Evolutionary conservation across 2,113 vertebrate species (phyloP), one percentile per base, ranked within the genome.

Genomic region (Neolamprologus modestus): DNA sequence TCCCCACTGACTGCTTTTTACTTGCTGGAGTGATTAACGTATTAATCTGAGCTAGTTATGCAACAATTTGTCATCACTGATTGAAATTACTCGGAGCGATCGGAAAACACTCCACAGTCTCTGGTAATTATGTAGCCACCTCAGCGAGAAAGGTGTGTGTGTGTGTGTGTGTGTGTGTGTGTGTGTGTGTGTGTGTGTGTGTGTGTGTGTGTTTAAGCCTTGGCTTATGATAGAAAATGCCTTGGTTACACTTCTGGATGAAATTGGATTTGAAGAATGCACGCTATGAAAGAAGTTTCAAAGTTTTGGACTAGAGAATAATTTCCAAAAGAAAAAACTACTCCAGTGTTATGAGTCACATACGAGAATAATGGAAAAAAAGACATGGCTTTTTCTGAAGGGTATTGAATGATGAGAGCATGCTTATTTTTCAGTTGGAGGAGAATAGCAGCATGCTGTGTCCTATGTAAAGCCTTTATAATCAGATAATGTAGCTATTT

Each of bases 31-130:
- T 45, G 63, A 87, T 87, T 83, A 37, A 88, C 40, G 73, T 83
- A 88, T 92, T 79, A 85, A 85, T 93, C 52, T 73, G 40, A 84
- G 80, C 50, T 47, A 52, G 59, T 87, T 88, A 84, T 88, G 89
- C 33, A 84, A 68, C 31, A 17, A 61, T 90, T 93, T 88, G 83
- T 89, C 54, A 79, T 76, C 87, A 52, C 82, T 84, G 81, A 91
- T 91, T 88, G 61, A 82, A 92, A 88, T 91, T 82, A 42, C 54
- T 52, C 66, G 78, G 24, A 82, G 63, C 42, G 21, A 28, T 26
- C n/a, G 37, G 37, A 53, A 90, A 85, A 80, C 63, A 52, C 53
- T 89, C 59, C 21, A 76, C 52, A 33, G 42, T 45, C 73, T 55
- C 9, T 63, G 40, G 59, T 80, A 87, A 86, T 91, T 91, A 81